Conservation (phyloP, 2,797 vertebrate species). For the Antrozous pallidus region DNA sequence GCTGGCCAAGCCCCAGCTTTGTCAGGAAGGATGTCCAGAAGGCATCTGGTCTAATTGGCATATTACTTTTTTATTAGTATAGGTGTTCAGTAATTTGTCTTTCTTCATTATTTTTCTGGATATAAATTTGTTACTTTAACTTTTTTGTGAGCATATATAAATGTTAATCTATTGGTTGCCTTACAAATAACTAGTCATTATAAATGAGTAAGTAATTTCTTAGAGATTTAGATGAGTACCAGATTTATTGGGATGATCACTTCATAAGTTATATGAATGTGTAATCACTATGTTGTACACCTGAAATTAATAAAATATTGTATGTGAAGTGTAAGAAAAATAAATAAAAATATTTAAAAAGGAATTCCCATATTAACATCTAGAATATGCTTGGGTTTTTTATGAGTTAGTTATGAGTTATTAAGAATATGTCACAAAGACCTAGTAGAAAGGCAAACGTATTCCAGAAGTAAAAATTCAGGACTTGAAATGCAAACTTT, state of each 20-base stretch:
- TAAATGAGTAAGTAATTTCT: background rate
- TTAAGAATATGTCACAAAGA: background rate
- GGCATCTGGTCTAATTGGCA: too few species aligned
- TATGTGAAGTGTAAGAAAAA: background rate
- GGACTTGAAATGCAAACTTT: background rate
- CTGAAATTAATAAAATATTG: background rate
- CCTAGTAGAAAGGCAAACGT: background rate
- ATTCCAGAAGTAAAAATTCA: background rate
- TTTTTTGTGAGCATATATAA: background rate
- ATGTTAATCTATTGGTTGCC: background rate
- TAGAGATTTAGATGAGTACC: background rate
- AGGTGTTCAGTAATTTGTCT: background rate
- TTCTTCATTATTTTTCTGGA: background rate
- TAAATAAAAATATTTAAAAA: background rate
- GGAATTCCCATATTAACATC: background rate
- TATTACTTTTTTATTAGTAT: too few species aligned
- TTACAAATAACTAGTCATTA: background rate
- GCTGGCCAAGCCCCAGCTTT: too few species aligned
- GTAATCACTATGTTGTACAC: background rate
- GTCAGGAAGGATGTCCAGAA: too few species aligned
- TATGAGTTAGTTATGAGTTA: background rate
- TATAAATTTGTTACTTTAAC: background rate
- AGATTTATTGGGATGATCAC: background rate
- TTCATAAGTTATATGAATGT: background rate
- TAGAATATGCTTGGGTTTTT: background rate